Percentiles rank a stretch among this genome's conserved stretches.
These are phyloP conservation scores for Tetranychus truncatus DNA, from an alignment of 2,888 invertebrate genomes.

Conservation along the genomic window DNA sequence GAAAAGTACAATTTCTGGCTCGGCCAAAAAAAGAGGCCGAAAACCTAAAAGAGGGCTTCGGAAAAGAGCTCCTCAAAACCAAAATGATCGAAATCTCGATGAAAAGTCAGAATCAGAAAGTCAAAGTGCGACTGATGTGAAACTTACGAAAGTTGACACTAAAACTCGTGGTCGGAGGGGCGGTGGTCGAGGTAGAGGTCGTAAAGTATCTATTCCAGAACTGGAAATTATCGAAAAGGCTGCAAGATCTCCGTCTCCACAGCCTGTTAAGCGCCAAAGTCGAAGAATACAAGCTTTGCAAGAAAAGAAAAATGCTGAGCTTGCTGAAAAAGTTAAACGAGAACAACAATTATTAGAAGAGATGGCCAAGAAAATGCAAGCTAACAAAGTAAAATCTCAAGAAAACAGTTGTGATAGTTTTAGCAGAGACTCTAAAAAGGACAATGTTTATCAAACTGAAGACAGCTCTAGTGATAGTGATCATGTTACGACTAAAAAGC, in stretches of 20 bases:
- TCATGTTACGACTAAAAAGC: constrained; percentile 14
- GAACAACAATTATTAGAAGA: constrained; percentile 26
- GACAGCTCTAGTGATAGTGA: constrained; percentile 22
- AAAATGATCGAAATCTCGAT: background rate
- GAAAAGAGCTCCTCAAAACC: constrained; percentile 13
- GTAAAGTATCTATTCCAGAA: background rate
- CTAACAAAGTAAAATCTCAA: constrained; percentile 25
- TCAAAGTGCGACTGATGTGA: background rate
- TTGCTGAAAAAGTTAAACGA: constrained; percentile 23
- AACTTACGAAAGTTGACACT: background rate
- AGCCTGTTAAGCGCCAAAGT: constrained; percentile 33
- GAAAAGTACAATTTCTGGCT: background rate
- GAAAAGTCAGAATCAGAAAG: background rate
- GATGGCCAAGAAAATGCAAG: constrained; percentile 30
- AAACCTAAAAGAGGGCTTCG: constrained; percentile 26
- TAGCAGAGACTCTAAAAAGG: background rate
- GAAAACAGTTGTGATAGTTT: constrained; percentile 10
- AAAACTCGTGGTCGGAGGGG: constrained; percentile 25
- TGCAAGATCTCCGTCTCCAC: background rate
- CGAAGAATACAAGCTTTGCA: constrained; percentile 47
- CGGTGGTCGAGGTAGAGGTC: constrained; percentile 15
- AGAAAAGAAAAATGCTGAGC: constrained; percentile 26
- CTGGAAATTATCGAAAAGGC: background rate
- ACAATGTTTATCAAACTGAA: constrained; percentile 15
- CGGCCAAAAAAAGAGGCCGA: constrained; percentile 17